Conservation (phyloP, 2,797 vertebrate species). For the Vultur gryphus region DNA sequence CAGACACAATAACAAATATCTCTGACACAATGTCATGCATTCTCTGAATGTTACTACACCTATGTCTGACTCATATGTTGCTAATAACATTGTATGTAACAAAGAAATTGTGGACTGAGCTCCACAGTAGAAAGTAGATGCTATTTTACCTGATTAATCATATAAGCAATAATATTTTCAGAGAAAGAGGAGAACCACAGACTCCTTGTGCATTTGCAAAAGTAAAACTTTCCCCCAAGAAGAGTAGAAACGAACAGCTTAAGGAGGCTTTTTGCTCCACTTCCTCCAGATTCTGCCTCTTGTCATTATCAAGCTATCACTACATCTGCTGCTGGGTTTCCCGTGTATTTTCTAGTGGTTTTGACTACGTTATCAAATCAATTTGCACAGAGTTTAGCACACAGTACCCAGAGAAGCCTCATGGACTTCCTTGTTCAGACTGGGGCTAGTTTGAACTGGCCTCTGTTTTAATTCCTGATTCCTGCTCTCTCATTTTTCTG, state of each 20-base stretch:
- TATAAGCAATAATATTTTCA: background rate
- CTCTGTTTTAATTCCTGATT: background rate
- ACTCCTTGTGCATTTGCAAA: background rate
- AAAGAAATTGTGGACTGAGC: background rate
- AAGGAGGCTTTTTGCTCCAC: background rate
- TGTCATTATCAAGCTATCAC: background rate
- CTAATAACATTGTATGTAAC: background rate
- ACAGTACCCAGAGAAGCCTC: background rate
- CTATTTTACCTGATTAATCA: background rate
- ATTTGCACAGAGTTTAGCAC: background rate
- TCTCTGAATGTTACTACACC: background rate
- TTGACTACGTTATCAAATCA: background rate
- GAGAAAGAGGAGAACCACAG: background rate
- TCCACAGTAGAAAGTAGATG: background rate
- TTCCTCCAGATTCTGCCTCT: background rate
- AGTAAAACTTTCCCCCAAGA: background rate
- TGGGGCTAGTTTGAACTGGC: background rate
- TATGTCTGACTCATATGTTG: background rate
- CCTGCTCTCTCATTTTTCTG: background rate
- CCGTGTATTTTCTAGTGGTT: background rate
- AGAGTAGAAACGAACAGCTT: background rate
- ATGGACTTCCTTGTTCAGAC: background rate
- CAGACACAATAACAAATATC: background rate
- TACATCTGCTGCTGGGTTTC: background rate
- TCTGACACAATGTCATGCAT: background rate